phyloP scores from a whole-genome alignment of 2,113 vertebrate species.

The Petrocephalus microphthalmus region DNA sequence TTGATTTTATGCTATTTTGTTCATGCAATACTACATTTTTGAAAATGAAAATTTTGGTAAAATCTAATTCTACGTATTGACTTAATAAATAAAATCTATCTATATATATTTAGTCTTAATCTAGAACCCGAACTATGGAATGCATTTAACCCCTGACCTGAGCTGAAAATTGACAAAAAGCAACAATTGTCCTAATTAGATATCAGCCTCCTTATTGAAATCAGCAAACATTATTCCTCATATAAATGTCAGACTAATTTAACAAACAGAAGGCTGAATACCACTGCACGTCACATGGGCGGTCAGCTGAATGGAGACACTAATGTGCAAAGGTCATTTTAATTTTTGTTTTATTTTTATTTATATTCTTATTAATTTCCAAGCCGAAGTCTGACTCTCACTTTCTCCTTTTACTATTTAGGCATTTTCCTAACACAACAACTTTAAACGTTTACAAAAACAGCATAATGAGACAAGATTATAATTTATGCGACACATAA shows the following conservation, averaged over 20 bases:
- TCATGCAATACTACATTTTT: not conserved
- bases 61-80: not conserved
- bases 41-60: not conserved
- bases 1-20: not conserved
- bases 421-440: not conserved
- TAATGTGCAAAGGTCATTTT: slow-evolving; percentile 22
- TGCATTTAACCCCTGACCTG: not conserved
- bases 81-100: not conserved
- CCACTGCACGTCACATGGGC: not conserved
- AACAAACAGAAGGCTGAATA: not conserved
- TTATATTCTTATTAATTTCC: not conserved
- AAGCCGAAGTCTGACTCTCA: slow-evolving; percentile 28
- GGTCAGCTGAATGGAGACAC: slow-evolving; percentile 41
- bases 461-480: not conserved
- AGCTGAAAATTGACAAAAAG: not conserved
- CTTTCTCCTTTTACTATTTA: not conserved
- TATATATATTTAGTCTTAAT: not conserved
- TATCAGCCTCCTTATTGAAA: not conserved
- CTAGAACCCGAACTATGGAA: too few relatives aligned
- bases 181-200: not conserved
- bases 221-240: not conserved
- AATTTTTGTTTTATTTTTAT: slow-evolving; percentile 14
- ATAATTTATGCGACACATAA: not conserved
- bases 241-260: slow-evolving; percentile 18
- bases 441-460: not conserved